phyloP scores from a whole-genome alignment of 1,140 invertebrate species.

The Ceratina japonica region DNA sequence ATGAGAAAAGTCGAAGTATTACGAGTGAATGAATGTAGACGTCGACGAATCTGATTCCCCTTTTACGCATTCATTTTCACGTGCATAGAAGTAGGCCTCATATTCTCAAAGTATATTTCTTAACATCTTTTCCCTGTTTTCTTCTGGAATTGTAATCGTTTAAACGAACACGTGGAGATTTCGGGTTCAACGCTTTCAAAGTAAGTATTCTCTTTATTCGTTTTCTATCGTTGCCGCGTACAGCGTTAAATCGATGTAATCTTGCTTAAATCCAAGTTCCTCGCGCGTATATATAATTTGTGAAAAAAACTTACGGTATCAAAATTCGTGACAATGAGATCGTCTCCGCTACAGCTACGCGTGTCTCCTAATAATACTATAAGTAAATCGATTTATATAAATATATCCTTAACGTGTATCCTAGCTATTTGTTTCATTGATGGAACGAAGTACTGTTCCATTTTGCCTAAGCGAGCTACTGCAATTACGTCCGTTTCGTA shows the following conservation, averaged over 20 bases:
- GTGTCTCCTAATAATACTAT: constrained; percentile 21
- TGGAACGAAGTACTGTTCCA: not conserved
- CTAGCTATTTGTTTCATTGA: not conserved
- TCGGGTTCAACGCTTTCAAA: too few species aligned
- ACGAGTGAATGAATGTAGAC: not conserved
- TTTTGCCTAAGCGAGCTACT: not conserved
- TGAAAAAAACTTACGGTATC: constrained; percentile 28
- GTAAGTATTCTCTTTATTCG: not conserved
- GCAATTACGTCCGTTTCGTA: constrained; percentile 11
- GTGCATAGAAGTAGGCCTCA: too few species aligned
- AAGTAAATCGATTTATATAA: constrained; percentile 1
- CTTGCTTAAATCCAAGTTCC: too few species aligned
- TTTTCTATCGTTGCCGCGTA: too few species aligned
- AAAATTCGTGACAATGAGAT: constrained; percentile 55
- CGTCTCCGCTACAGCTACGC: constrained; percentile 40
- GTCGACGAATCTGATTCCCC: not conserved
- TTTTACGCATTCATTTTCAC: not conserved
- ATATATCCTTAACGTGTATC: constrained; percentile 14
- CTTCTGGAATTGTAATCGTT: too few species aligned
- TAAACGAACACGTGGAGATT: too few species aligned
- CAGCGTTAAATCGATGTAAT: too few species aligned
- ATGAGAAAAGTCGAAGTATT: constrained; percentile 25
- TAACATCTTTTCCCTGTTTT: too few species aligned
- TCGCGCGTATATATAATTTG: too few species aligned
- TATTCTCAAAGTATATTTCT: too few species aligned